phyloP scores from a whole-genome alignment of 2,113 vertebrate genomes.

The Chiloscyllium plagiosum region DNA sequence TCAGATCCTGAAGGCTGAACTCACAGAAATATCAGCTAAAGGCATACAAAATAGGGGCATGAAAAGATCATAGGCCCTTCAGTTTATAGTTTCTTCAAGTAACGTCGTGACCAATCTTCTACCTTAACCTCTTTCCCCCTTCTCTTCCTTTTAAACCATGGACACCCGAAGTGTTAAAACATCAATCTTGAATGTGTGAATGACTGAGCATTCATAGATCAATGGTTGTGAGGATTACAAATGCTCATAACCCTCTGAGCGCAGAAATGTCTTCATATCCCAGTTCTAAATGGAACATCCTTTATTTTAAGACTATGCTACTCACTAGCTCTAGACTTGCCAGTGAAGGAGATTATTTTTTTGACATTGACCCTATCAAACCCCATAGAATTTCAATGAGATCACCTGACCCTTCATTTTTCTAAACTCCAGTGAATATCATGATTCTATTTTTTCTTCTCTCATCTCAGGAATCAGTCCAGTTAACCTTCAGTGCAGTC shows the following conservation, averaged over 20 bases:
- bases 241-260: too few relatives aligned
- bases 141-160: background rate
- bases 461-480: too few relatives aligned
- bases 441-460: too few relatives aligned
- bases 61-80: background rate
- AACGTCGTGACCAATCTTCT: background rate
- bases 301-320: background rate
- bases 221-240: background rate
- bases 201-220: background rate
- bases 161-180: background rate
- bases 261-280: too few relatives aligned
- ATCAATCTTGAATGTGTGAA: background rate
- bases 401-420: background rate
- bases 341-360: background rate
- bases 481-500: too few relatives aligned
- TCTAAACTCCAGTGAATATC: too few relatives aligned
- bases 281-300: background rate
- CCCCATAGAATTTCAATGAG: background rate
- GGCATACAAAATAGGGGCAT: background rate
- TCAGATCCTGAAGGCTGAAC: background rate
- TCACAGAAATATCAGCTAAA: background rate
- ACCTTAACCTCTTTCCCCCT: background rate
- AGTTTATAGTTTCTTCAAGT: background rate
- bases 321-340: background rate
- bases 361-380: background rate